A percentile compares a stretch with the other conserved stretches of the same genome.
phyloP scores from a whole-genome alignment of 2,888 invertebrate species.

The Gortyna flavago region DNA sequence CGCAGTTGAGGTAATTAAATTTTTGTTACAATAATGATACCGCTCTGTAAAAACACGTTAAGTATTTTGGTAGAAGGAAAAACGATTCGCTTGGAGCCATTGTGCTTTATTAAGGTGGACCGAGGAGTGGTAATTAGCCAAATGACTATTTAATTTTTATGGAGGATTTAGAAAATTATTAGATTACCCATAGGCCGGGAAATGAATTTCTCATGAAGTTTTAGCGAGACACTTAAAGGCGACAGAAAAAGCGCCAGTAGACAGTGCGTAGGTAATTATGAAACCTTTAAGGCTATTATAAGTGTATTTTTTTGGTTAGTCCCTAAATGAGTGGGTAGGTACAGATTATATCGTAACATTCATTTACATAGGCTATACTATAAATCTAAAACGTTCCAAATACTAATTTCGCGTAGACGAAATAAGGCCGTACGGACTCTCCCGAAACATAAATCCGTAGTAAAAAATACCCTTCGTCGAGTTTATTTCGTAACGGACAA shows the following conservation, averaged over 20 bases:
- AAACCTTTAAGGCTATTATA: constrained; percentile 60
- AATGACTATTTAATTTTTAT: constrained; percentile 58
- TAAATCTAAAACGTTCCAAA: constrained; percentile 76
- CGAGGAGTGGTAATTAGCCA: constrained; percentile 63
- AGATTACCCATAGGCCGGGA: constrained; percentile 19
- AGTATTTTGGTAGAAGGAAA: constrained; percentile 69
- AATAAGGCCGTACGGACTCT: constrained; percentile 83
- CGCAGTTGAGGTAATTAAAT: constrained; percentile 84
- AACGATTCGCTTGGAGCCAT: constrained; percentile 64
- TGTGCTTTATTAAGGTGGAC: constrained; percentile 67
- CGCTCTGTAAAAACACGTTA: constrained; percentile 68
- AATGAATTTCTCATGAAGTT: constrained; percentile 20
- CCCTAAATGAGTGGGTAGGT: constrained; percentile 9
- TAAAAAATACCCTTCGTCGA: constrained; percentile 85
- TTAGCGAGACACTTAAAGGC: constrained; percentile 7
- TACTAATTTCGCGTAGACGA: constrained; percentile 78
- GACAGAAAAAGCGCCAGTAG: background rate
- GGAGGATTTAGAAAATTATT: constrained; percentile 39
- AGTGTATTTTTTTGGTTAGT: constrained; percentile 10
- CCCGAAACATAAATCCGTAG: constrained; percentile 85
- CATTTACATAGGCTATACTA: constrained; percentile 71
- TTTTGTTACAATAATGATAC: constrained; percentile 80
- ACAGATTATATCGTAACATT: constrained; percentile 65
- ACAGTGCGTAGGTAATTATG: background rate
- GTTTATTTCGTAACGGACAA: constrained; percentile 88